These are phyloP conservation scores for Epiblema foenella DNA, from an alignment of 2,888 invertebrate genomes.

Conservation along the genomic window DNA sequence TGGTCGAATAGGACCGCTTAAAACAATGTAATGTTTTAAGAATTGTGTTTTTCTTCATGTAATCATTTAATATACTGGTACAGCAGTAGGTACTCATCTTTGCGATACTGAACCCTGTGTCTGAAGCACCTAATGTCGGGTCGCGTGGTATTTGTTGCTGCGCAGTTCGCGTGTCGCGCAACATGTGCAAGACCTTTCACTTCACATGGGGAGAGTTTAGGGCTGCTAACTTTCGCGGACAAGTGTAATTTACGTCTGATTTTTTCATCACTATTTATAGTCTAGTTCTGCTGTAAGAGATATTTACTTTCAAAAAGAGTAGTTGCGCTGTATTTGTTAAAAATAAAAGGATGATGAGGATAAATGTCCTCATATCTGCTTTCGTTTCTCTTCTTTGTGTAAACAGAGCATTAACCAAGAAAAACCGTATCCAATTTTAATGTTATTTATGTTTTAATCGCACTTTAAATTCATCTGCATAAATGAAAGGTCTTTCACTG, in stretches of 20 bases:
- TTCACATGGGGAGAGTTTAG: constrained; percentile 17
- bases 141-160: constrained; percentile 10
- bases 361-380: not conserved
- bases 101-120: not conserved
- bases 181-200: constrained; percentile 44
- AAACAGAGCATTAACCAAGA: not conserved
- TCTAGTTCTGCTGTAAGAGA: not conserved
- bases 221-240: not conserved
- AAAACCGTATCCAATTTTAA: not conserved
- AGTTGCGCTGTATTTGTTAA: too few relatives aligned
- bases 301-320: not conserved
- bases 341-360: not conserved
- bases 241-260: not conserved
- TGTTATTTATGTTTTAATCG: not conserved
- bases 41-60: not conserved
- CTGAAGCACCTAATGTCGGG: not conserved
- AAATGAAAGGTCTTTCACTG: constrained; percentile 2
- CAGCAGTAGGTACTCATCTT: not conserved
- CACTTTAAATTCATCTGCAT: constrained; percentile 1
- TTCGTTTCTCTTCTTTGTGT: not conserved
- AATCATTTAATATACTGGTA: not conserved
- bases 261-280: not conserved
- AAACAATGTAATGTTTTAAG: not conserved
- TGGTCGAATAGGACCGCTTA: not conserved
- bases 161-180: constrained; percentile 15